Base-by-base conservation (phyloP, 2,888 invertebrate species). In the Rhyacophila evoluta region DNA sequence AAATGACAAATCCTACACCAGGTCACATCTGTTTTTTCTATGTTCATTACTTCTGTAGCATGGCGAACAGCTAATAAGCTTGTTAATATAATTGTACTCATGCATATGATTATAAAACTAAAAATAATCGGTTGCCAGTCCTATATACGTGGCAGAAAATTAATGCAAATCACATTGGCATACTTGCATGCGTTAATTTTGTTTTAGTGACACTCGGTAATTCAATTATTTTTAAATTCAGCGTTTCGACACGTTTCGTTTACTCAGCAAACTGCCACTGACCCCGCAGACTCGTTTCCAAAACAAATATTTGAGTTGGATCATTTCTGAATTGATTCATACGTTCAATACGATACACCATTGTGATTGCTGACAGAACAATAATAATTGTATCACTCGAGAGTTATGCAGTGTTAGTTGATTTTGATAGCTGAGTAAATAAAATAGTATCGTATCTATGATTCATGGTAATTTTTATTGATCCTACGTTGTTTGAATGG, bases 211-310 rank as follows among this genome's bases (percentile, higher is more conserved):
- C 55, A 55, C 55, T 19, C 3, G 19, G 10, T 10, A 19, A 55
- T 25, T 55, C 15, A 55, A 55, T 19, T 55, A 55, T 55, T 19
- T 25, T 55, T 25, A 55, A 55, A 25, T 19, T n/a, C 55, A 25
- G 15, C 19, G 55, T 8, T 15, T 55, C 25, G 55, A 55, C 55
- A 55, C 10, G 55, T 55, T 39, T 12, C 8, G 55, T 25, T 55
- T 55, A 19, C 25, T 10, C 41, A 10, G 12, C 41, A 19, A 55
- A 15, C 55, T 55, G 8, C 55, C 55, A 19, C 55, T 55, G 55
- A 55, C 25, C 55, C 55, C 55, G 19, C 25, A 55, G 15, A 55
- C 55, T 41, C 41, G 15, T 41, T 41, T 41, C 55, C 55, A 55
- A 55, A 55, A 25, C 55, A 55, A 55, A 55, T 55, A 25, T 55